Conservation (phyloP, 1,140 invertebrate genomes). For the Nomia melanderi region DNA sequence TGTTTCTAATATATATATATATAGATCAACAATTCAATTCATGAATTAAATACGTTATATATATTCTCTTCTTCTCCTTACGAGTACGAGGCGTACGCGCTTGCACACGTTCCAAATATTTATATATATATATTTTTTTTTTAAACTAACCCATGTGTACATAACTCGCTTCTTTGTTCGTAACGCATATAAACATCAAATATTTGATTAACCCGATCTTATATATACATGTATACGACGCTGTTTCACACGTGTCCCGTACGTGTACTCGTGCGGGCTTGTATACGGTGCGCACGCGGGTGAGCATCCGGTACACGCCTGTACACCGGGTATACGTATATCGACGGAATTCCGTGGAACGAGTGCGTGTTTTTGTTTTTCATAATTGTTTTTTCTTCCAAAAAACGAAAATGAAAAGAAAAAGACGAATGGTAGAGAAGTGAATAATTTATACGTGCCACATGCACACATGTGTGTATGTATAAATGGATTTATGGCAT, state of each 20-base stretch:
- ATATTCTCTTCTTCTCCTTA: background rate
- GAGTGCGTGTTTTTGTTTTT: background rate
- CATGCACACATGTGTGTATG: constrained; percentile 48
- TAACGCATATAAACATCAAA: constrained; percentile 80
- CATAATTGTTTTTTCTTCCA: too few relatives aligned
- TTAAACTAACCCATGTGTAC: constrained; percentile 81
- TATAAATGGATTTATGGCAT: constrained; percentile 38
- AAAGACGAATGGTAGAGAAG: too few relatives aligned
- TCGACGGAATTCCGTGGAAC: constrained; percentile 3
- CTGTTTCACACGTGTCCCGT: constrained; percentile 27
- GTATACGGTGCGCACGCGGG: constrained; percentile 42
- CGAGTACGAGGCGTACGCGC: constrained; percentile 40
- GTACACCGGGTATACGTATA: constrained; percentile 20
- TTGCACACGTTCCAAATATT: constrained; percentile 61
- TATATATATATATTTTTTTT: constrained; percentile 67
- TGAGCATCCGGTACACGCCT: constrained; percentile 63
- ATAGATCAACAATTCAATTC: too few relatives aligned
- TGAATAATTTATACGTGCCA: background rate
- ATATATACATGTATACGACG: constrained; percentile 52
- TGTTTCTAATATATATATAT: too few relatives aligned
- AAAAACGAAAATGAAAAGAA: too few relatives aligned
- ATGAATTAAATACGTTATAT: too few relatives aligned
- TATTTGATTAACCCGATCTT: constrained; percentile 75
- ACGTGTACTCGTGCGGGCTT: background rate
- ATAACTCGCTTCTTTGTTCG: constrained; percentile 81